Conservation (phyloP, 2,113 vertebrate genomes). For the Rhadina sibilatrix region DNA sequence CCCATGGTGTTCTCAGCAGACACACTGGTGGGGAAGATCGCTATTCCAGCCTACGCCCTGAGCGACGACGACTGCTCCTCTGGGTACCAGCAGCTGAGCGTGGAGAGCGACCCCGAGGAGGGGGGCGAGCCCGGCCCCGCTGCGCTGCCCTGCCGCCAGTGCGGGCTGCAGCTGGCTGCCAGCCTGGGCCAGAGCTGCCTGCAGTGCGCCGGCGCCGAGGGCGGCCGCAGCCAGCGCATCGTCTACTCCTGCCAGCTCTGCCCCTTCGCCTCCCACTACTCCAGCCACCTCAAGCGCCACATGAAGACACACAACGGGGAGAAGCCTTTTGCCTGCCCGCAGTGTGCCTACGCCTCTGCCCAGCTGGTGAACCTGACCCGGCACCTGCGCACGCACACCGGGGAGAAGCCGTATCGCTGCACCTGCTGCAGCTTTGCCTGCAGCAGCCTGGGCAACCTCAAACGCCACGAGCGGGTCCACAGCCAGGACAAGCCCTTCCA, state of each 20-base stretch:
- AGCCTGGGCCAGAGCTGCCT: slow-evolving; percentile 70
- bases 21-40: slow-evolving; percentile 83
- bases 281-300: slow-evolving; percentile 96
- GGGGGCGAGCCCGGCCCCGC: slow-evolving; percentile 74
- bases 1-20: slow-evolving; percentile 73
- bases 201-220: slow-evolving; percentile 56
- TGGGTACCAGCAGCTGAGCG: slow-evolving; percentile 83
- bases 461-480: slow-evolving; percentile 93
- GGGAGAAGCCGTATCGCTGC: slow-evolving; percentile 97
- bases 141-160: slow-evolving; percentile 83
- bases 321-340: slow-evolving; percentile 91
- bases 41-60: slow-evolving; percentile 85
- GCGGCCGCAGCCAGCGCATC: slow-evolving; percentile 70
- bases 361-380: slow-evolving; percentile 97
- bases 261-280: slow-evolving; percentile 94
- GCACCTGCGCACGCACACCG: slow-evolving; percentile 94
- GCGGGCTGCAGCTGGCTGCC: slow-evolving; percentile 81
- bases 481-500: slow-evolving; percentile 75
- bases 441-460: slow-evolving; percentile 96
- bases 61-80: slow-evolving; percentile 87
- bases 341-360: slow-evolving; percentile 93
- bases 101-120: slow-evolving; percentile 87
- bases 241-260: slow-evolving; percentile 91
- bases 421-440: slow-evolving; percentile 91
- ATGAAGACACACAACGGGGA: slow-evolving; percentile 99